Conservation (phyloP, 2,888 invertebrate genomes). For the Laspeyria flexula region DNA sequence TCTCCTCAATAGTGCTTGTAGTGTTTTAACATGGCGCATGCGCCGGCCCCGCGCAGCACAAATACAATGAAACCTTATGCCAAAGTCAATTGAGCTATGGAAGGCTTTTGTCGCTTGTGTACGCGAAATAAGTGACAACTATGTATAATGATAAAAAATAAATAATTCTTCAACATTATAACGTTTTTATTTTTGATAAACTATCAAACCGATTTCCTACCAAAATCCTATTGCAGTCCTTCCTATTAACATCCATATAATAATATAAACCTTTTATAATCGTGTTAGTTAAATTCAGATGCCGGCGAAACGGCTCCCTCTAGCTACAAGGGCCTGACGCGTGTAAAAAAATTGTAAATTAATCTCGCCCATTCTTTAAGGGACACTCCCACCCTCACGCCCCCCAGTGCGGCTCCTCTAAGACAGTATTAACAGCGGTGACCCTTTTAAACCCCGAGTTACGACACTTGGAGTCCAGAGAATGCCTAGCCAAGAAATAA, state of each 20-base stretch:
- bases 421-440: too few relatives aligned
- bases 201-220: not conserved
- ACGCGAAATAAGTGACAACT: constrained; percentile 82
- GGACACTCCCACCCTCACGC: too few relatives aligned
- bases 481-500: too few relatives aligned
- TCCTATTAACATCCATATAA: not conserved
- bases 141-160: constrained; percentile 81
- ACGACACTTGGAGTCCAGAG: too few relatives aligned
- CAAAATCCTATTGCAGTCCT: not conserved
- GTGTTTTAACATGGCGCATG: constrained; percentile 38
- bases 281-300: too few relatives aligned
- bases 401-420: too few relatives aligned
- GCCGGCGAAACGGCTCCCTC: too few relatives aligned
- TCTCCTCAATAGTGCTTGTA: constrained; percentile 46
- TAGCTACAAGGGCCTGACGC: too few relatives aligned
- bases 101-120: constrained; percentile 84
- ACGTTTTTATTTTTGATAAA: constrained; percentile 27
- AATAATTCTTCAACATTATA: constrained; percentile 80
- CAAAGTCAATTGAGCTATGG: constrained; percentile 86
- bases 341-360: too few relatives aligned
- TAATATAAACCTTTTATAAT: not conserved
- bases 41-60: constrained; percentile 65
- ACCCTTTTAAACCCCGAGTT: too few relatives aligned
- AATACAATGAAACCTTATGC: constrained; percentile 82
- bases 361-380: too few relatives aligned